Evolutionary conservation across 2,797 vertebrate species (phyloP).

Genomic region (Eupleurogrammus muticus): DNA sequence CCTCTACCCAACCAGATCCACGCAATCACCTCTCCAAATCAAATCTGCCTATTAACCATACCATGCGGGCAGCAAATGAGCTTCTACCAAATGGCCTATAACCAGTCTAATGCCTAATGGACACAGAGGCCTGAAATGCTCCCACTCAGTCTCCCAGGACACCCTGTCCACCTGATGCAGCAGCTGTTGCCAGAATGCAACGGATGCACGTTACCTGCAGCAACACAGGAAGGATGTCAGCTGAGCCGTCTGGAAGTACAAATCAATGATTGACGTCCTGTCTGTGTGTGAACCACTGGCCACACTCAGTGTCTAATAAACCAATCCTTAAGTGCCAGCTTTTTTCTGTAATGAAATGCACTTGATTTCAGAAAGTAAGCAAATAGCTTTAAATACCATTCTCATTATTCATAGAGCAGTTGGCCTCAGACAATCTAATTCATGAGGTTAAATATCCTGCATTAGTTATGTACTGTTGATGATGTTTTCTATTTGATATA

Average conservation of each 20-base stretch:
- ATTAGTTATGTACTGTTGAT: neutral
- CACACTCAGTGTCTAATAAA: neutral
- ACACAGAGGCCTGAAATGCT: slow-evolving; percentile 52
- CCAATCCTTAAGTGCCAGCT: slow-evolving; percentile 1
- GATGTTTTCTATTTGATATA: neutral
- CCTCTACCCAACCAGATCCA: slow-evolving; percentile 56
- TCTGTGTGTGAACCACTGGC: slow-evolving; percentile 15
- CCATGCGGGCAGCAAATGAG: slow-evolving; percentile 64
- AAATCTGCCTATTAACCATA: slow-evolving; percentile 58
- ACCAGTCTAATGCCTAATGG: slow-evolving; percentile 47
- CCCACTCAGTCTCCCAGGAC: slow-evolving; percentile 39
- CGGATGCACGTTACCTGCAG: slow-evolving; percentile 58
- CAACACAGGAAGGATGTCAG: slow-evolving; percentile 45
- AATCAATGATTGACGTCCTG: slow-evolving; percentile 47
- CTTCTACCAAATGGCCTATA: slow-evolving; percentile 50
- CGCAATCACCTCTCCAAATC: slow-evolving; percentile 59
- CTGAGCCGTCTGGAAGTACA: slow-evolving; percentile 60
- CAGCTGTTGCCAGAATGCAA: slow-evolving; percentile 64
- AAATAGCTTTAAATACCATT: slow-evolving; percentile 44
- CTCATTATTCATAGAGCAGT: slow-evolving; percentile 36
- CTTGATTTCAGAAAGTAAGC: slow-evolving; percentile 36
- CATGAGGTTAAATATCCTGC: neutral
- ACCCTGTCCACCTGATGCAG: slow-evolving; percentile 63
- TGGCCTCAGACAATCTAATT: slow-evolving; percentile 20
- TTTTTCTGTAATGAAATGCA: slow-evolving; percentile 35